A percentile compares a stretch with the other conserved stretches of the same genome.
phyloP scores from a whole-genome alignment of 2,888 invertebrate genomes.

The Cephus runcator region DNA sequence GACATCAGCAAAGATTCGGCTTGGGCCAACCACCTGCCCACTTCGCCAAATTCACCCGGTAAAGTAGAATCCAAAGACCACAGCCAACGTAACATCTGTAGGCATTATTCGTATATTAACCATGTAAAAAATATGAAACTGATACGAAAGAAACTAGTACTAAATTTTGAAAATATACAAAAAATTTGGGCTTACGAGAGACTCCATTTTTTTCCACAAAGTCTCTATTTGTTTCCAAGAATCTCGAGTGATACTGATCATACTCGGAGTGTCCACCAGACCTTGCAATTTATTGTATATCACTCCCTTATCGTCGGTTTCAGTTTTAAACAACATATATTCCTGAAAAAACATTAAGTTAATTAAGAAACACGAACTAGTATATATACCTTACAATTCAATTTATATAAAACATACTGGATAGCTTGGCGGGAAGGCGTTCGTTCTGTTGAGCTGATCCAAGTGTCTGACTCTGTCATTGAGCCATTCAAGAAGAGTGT shows the following conservation, averaged over 20 bases:
- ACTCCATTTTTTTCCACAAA: slow-evolving; percentile 84
- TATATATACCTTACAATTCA: not conserved
- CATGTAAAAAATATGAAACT: too few species aligned
- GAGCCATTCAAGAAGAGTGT: slow-evolving; percentile 84
- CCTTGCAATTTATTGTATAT: slow-evolving; percentile 82
- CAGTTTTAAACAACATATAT: slow-evolving; percentile 80
- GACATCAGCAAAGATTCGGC: slow-evolving; percentile 85
- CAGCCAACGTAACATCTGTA: slow-evolving; percentile 85
- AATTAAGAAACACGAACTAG: not conserved
- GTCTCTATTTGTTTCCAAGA: slow-evolving; percentile 87
- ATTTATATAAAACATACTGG: slow-evolving; percentile 56
- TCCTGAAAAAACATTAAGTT: slow-evolving; percentile 67
- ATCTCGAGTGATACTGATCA: slow-evolving; percentile 83
- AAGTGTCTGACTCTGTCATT: slow-evolving; percentile 80
- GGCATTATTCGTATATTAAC: slow-evolving; percentile 24
- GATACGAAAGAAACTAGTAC: not conserved
- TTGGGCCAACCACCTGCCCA: slow-evolving; percentile 91
- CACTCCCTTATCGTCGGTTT: slow-evolving; percentile 78
- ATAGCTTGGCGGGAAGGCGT: slow-evolving; percentile 81
- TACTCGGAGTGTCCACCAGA: slow-evolving; percentile 82
- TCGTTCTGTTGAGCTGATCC: slow-evolving; percentile 80
- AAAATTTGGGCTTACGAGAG: slow-evolving; percentile 54
- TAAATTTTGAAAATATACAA: not conserved
- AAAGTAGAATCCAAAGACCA: slow-evolving; percentile 88
- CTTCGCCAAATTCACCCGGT: slow-evolving; percentile 85